These are phyloP conservation scores for Caenorhabditis sp. DNA, from an alignment of 2,888 invertebrate genomes.

Conservation along the genomic window DNA sequence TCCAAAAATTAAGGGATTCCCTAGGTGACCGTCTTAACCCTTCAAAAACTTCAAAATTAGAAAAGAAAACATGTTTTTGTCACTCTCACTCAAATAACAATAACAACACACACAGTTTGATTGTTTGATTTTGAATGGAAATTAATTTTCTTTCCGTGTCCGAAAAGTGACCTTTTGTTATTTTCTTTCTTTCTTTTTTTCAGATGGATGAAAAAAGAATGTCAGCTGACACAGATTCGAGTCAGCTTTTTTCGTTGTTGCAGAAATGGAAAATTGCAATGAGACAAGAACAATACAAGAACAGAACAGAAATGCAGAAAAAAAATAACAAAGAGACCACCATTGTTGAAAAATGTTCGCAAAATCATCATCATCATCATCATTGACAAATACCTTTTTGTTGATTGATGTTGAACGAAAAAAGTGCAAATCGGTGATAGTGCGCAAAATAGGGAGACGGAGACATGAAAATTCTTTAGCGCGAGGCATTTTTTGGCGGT, in stretches of 20 bases:
- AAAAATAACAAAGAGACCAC: conserved; percentile 6
- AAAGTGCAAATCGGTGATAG: not conserved
- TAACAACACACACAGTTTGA: too few relatives aligned
- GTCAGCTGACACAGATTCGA: not conserved
- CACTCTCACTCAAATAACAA: too few relatives aligned
- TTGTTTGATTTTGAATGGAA: too few relatives aligned
- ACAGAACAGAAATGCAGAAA: conserved; percentile 7
- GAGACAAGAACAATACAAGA: conserved; percentile 1
- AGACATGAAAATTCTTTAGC: not conserved
- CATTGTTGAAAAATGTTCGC: conserved; percentile 6
- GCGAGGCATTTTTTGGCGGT: not conserved
- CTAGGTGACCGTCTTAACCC: too few relatives aligned
- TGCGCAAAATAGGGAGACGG: not conserved
- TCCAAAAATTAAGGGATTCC: too few relatives aligned
- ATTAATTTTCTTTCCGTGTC: too few relatives aligned
- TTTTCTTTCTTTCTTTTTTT: too few relatives aligned
- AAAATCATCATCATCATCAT: not conserved
- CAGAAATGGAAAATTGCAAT: not conserved
- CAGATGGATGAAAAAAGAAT: not conserved
- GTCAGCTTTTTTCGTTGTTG: too few relatives aligned
- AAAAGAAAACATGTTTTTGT: too few relatives aligned
- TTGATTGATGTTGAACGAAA: conserved; percentile 3
- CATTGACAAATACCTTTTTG: conserved; percentile 5
- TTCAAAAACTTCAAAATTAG: too few relatives aligned
- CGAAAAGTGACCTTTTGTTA: too few relatives aligned